Evolutionary conservation across 2,888 invertebrate genomes (phyloP), one percentile per base, ranked within the genome.

Genomic region (Saturnia pavonia): DNA sequence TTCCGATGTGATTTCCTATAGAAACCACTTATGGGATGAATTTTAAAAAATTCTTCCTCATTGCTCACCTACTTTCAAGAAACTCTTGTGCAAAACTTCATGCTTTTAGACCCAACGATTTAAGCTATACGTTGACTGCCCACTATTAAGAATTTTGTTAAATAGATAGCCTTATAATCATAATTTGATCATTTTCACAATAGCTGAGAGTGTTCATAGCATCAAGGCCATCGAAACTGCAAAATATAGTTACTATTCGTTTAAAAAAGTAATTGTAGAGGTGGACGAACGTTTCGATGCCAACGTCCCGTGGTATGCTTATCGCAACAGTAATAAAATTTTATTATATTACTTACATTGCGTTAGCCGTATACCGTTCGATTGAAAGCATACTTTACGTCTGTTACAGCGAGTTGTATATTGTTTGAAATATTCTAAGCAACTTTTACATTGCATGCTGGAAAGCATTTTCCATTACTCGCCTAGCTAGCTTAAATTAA

Each of bases 271-370:
- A 34, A 34, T 34, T 34, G 51, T 57, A 67, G 40, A 66, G 67
- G 70, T 11, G n/a, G 27, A 25, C 43, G 19, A n/a, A 65, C 57
- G 48, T n/a, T 34, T 22, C 19, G 25, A 43, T 54, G 70, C 42
- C 25, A 40, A 19, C 69, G 43, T 42, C 43, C 71, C 69, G 71
- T 72, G 19, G 57, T 67, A 72, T 66, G 75, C 65, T 78, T 75
- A 79, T 80, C 81, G 78, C 73, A 74, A 76, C 74, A 70, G 70
- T 73, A 78, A 80, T 82, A 82, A 80, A 80, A 76, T 73, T 77
- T 80, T 79, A 82, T 79, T 77, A 78, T 77, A 75, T 74, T 77
- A 73, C 76, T 79, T 79, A 72, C 57, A 27, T 51, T 22, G 72
- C 73, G 75, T 78, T 75, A 75, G 74, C 66, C 57, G 75, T 75